A percentile compares a stretch with the other conserved stretches of the same genome.
phyloP scores from a whole-genome alignment of 2,888 invertebrate genomes.

The Drosophila falleni region DNA sequence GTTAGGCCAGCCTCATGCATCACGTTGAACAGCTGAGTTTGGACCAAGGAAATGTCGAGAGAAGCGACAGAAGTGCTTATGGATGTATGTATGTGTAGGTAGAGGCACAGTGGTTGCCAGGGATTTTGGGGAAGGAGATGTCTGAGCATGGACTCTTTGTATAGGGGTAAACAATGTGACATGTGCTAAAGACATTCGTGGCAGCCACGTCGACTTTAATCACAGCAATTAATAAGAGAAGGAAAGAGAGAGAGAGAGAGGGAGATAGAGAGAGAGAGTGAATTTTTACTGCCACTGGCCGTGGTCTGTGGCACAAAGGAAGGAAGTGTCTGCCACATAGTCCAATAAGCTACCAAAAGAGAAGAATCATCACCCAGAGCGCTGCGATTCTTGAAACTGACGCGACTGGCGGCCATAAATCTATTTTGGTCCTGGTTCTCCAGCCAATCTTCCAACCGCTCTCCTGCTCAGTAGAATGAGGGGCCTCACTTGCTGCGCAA shows the following conservation, averaged over 20 bases:
- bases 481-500: slow-evolving; percentile 73
- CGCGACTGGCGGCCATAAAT: slow-evolving; percentile 74
- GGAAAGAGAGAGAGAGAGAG: slow-evolving; percentile 9
- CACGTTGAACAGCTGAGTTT: slow-evolving; percentile 53
- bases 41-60: slow-evolving; percentile 42
- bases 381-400: slow-evolving; percentile 58
- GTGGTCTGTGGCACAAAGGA: slow-evolving; percentile 54
- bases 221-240: slow-evolving; percentile 74
- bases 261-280: neutral
- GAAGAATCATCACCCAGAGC: slow-evolving; percentile 68
- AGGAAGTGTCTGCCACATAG: slow-evolving; percentile 47
- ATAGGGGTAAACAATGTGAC: slow-evolving; percentile 57
- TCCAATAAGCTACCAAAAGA: slow-evolving; percentile 25
- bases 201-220: slow-evolving; percentile 69
- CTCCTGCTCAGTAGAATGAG: slow-evolving; percentile 21
- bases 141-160: slow-evolving; percentile 9
- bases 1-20: slow-evolving; percentile 64
- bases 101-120: slow-evolving; percentile 24
- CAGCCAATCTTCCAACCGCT: slow-evolving; percentile 54
- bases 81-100: neutral
- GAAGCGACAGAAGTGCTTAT: slow-evolving; percentile 6
- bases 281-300: slow-evolving; percentile 16
- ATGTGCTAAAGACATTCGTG: slow-evolving; percentile 77
- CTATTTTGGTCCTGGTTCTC: slow-evolving; percentile 74
- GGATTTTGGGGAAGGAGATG: neutral